Percentiles rank a stretch among this genome's conserved stretches.
These are phyloP conservation scores for Saccostrea cuccullata DNA, from an alignment of 1,140 invertebrate species.

Conservation along the genomic window DNA sequence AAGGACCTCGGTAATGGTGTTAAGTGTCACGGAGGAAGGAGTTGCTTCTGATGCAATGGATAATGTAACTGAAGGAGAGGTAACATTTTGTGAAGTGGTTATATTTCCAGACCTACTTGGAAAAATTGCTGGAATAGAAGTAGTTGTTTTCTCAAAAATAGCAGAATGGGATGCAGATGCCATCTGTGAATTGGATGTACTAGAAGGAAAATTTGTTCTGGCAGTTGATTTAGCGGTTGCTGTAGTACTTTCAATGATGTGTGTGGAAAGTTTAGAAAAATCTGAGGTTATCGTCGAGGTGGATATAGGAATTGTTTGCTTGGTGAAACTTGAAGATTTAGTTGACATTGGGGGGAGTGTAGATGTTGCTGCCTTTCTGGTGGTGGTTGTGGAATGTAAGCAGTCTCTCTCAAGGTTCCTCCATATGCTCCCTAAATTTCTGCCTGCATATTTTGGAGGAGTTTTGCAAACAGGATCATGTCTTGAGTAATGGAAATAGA, in stretches of 20 bases:
- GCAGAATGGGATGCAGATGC: not conserved
- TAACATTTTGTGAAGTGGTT: not conserved
- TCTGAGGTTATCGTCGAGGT: not conserved
- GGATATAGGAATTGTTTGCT: not conserved
- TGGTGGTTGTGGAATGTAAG: not conserved
- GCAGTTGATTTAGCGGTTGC: not conserved
- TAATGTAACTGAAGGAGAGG: not conserved
- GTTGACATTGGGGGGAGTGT: not conserved
- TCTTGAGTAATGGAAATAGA: constrained; percentile 34
- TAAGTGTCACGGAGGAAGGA: not conserved
- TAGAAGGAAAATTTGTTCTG: not conserved
- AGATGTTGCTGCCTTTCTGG: not conserved
- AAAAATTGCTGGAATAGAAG: not conserved
- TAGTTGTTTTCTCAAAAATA: not conserved
- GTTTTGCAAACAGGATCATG: constrained; percentile 20
- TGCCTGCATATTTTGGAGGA: constrained; percentile 27
- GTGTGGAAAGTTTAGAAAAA: not conserved
- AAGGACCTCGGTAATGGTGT: not conserved
- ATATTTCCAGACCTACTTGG: not conserved
- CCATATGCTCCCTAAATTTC: not conserved
- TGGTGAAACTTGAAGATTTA: not conserved
- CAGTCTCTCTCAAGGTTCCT: not conserved
- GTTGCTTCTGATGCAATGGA: not conserved
- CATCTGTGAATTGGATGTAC: not conserved
- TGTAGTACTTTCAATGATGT: not conserved